Evolutionary conservation across 2,797 vertebrate species (phyloP).

Genomic region (Squalus acanthias): DNA sequence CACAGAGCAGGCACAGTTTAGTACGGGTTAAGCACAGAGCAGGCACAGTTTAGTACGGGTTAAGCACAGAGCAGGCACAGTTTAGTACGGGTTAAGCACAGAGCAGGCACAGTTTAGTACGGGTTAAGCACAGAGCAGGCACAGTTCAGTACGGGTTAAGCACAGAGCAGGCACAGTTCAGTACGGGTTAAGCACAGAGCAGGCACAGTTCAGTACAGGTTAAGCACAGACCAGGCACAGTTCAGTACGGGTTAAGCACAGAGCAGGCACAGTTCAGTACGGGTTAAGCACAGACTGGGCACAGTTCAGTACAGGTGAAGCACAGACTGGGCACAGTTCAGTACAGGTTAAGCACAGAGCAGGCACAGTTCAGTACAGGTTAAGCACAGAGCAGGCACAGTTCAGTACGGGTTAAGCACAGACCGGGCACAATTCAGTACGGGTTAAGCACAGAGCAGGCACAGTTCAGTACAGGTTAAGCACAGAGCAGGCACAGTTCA

Average conservation of each 20-base stretch:
- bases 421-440: background rate
- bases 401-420: background rate
- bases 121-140: too few species aligned
- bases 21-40: background rate
- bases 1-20: too few species aligned
- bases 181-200: background rate
- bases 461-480: background rate
- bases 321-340: too few species aligned
- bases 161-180: too few species aligned
- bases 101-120: background rate
- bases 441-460: too few species aligned
- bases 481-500: too few species aligned
- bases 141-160: background rate
- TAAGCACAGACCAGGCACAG: too few species aligned
- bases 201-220: background rate
- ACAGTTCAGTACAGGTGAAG: background rate
- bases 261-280: background rate
- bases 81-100: background rate
- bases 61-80: too few species aligned
- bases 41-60: background rate
- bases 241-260: background rate
- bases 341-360: background rate
- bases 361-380: background rate
- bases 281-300: too few species aligned
- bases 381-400: too few species aligned